Evolutionary conservation across 1,140 invertebrate genomes (phyloP).

Genomic region (Drosophila equinoxialis): DNA sequence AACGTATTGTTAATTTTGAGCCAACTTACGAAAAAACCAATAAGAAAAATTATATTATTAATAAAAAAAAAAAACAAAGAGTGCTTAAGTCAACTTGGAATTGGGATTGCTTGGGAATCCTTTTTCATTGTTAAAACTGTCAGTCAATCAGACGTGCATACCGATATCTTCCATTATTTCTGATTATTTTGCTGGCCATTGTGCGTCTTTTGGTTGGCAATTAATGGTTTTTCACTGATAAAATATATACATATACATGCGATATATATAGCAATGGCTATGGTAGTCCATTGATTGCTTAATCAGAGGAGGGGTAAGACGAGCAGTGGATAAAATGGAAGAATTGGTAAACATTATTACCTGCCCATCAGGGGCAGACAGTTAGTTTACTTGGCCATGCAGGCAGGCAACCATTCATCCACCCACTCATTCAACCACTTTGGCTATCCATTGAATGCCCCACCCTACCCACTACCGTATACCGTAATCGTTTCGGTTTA

Average conservation of each 20-base stretch:
- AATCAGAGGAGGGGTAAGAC: background rate
- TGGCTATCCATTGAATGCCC: background rate
- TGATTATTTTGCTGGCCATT: conserved; percentile 46
- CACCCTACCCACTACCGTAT: conserved; percentile 3
- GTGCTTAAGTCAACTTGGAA: background rate
- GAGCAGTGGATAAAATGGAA: conserved; percentile 15
- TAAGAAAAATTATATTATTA: background rate
- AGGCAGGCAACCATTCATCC: too few species aligned
- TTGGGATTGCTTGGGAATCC: background rate
- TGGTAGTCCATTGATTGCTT: conserved; percentile 22
- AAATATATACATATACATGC: background rate
- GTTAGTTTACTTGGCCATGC: conserved; percentile 17
- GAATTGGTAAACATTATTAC: conserved; percentile 73
- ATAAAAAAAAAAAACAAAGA: background rate
- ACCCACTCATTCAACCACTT: background rate
- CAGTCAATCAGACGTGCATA: conserved; percentile 18
- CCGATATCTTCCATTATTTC: conserved; percentile 55
- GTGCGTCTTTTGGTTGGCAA: conserved; percentile 43
- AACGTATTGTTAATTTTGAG: background rate
- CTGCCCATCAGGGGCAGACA: conserved; percentile 51
- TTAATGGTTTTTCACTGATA: conserved; percentile 52
- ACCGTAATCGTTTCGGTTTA: conserved; percentile 70
- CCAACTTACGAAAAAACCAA: background rate
- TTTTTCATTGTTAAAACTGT: conserved; percentile 25
- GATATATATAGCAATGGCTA: background rate